Evolutionary conservation across 1,140 invertebrate genomes (phyloP).

Genomic region (Drosophila subobscura): DNA sequence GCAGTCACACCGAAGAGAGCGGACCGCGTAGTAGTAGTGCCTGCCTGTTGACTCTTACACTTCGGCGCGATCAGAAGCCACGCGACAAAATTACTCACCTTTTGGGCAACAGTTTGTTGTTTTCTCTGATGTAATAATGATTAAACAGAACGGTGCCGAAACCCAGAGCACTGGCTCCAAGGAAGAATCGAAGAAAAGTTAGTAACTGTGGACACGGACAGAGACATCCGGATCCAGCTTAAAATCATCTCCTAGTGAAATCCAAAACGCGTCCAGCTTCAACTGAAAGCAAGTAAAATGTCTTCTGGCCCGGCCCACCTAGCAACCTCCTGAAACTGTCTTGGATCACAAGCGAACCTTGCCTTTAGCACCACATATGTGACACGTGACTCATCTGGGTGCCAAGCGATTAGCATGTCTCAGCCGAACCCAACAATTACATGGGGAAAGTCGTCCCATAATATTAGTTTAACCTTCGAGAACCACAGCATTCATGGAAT

Average conservation of each 20-base stretch:
- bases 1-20: slow-evolving; percentile 7
- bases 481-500: no score
- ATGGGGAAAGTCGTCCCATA: no score
- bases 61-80: slow-evolving; percentile 22
- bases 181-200: slow-evolving; percentile 50
- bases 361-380: no score
- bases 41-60: slow-evolving; percentile 14
- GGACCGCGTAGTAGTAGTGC: not conserved
- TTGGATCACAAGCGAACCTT: no score
- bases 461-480: no score
- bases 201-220: slow-evolving; percentile 32
- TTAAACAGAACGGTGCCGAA: slow-evolving; percentile 8
- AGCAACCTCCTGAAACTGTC: not conserved
- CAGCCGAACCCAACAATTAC: no score
- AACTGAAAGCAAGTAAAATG: not conserved
- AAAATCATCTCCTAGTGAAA: no score
- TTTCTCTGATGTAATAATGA: slow-evolving; percentile 16
- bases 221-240: not conserved
- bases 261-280: no score
- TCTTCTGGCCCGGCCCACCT: not conserved
- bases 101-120: no score
- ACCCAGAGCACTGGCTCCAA: slow-evolving; percentile 43
- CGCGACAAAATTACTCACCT: not conserved
- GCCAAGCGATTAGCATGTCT: no score
- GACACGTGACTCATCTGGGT: no score